Base-by-base conservation (phyloP, 2,113 vertebrate species). In the Malaclemys terrapin region DNA sequence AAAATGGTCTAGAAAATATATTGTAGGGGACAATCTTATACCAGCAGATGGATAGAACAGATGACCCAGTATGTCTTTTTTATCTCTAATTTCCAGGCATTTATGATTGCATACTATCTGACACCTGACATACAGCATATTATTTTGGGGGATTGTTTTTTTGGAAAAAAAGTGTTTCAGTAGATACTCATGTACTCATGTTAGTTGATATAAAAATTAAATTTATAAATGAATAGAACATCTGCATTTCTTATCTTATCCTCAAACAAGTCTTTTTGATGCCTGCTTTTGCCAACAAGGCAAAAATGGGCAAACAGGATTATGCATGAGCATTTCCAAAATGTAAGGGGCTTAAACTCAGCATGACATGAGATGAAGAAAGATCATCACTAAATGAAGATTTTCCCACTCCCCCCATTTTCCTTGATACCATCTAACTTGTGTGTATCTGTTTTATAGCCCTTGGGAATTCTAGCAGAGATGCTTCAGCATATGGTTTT, bases 1-100 rank as follows among this genome's bases (percentile, higher is more conserved):
- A 86, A 88, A 94, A 89, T 89, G 10, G 75, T 94, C 81, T 91
- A 95, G 78, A 12, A 76, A 95, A 80, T 94, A 59, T 93, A n/a
- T 92, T 81, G 81, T 85, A 96, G 85, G 49, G 87, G 91, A 54
- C 87, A 92, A 95, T 95, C 97, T 95, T 96, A 93, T 57, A 97
- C 93, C 89, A 96, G 93, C 89, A 97, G 92, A 95, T 92, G 94
- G 96, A 93, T 96, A 84, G 38, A 97, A 90, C 92, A 95, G 94
- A 84, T 95, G 95, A 95, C 90, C 89, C 93, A 88, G 85, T 93
- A 95, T 95, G 76, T 31, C 45, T 89, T 90, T 11, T 82, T 12
- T 35, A 29, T 76, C 3, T 90, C 59, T 96, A n/a, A 76, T 95
- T 84, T 94, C 54, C 95, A 10, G 91, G 85, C 42, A 82, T 82